Evolutionary conservation across 1,140 invertebrate genomes (phyloP), one percentile per base, ranked within the genome.

Genomic region (Glossosoma conforme): DNA sequence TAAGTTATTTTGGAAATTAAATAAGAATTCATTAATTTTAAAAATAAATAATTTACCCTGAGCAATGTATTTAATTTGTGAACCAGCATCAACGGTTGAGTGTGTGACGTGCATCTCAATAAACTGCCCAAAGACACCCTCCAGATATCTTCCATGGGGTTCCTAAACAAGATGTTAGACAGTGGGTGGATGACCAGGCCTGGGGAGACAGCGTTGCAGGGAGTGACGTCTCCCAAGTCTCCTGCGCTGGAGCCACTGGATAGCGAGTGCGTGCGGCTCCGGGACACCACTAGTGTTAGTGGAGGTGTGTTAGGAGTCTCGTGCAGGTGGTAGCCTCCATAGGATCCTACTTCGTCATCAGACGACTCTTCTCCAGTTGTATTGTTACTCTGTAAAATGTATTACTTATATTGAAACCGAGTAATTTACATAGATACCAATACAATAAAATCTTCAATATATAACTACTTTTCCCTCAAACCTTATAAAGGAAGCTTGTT

Each of bases 281-380:
- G 58, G 19, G 66, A 49, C 19, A 53, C 46, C 0, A 62, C 35
- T 1, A 65, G 28, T 62, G 46, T 64, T 58, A 18, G 62, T 58
- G 15, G 61, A 22, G 3, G 53, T 44, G 2, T 46, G 55, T 46
- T 64, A 62, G 2, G 56, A 60, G 24, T 36, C 20, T 56, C 49
- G 13, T 50, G 53, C 13, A 52, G 32, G 17, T 33, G 36, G 20
- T 53, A 60, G 10, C 37, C 38, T 21, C 91, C 88, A 59, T 90
- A 88, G 9, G 89, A 91, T 20, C 87, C 87, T 1, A 85, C 79
- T 65, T 93, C 91, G 60, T 94, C 92, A 65, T 94, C 91, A 0
- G 91, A 94, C 0, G 90, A 93, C 70, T 93, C 89, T 65, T 93
- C 89, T 3, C 70, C 66, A 1, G 61, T n/a, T n/a, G n/a, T n/a